These are phyloP conservation scores for Microplitis deprimator DNA, from an alignment of 2,888 invertebrate genomes.

Conservation along the genomic window DNA sequence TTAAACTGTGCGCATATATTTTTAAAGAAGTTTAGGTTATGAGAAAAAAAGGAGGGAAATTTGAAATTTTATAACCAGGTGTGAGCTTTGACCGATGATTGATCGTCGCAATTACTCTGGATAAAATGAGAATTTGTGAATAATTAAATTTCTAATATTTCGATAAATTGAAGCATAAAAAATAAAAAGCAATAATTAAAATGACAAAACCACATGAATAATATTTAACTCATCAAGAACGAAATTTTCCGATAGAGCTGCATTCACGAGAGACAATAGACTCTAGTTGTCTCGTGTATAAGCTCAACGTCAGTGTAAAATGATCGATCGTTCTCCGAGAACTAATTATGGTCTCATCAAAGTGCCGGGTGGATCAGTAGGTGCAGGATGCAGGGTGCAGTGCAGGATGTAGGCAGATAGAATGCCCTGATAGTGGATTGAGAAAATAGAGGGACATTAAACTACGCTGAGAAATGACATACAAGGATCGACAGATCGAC, in stretches of 20 bases:
- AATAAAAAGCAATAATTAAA: too few species aligned
- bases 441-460: slow-evolving; percentile 16
- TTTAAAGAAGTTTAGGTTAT: too few species aligned
- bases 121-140: too few species aligned
- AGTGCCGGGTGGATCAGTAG: slow-evolving; percentile 42
- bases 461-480: slow-evolving; percentile 27
- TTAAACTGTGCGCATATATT: too few species aligned
- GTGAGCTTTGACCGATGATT: too few species aligned
- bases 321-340: slow-evolving; percentile 52
- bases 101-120: too few species aligned
- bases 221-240: background rate
- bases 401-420: slow-evolving; percentile 14
- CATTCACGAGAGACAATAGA: slow-evolving; percentile 28
- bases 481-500: slow-evolving; percentile 39
- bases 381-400: slow-evolving; percentile 17
- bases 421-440: background rate
- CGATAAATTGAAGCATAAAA: too few species aligned
- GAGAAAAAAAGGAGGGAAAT: too few species aligned
- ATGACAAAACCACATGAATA: too few species aligned
- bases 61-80: too few species aligned
- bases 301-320: slow-evolving; percentile 42
- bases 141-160: too few species aligned
- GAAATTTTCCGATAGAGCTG: slow-evolving; percentile 7
- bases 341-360: slow-evolving; percentile 53
- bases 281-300: slow-evolving; percentile 27